Conservation (phyloP, 2,888 invertebrate genomes). For the Drosophila infuscata region DNA sequence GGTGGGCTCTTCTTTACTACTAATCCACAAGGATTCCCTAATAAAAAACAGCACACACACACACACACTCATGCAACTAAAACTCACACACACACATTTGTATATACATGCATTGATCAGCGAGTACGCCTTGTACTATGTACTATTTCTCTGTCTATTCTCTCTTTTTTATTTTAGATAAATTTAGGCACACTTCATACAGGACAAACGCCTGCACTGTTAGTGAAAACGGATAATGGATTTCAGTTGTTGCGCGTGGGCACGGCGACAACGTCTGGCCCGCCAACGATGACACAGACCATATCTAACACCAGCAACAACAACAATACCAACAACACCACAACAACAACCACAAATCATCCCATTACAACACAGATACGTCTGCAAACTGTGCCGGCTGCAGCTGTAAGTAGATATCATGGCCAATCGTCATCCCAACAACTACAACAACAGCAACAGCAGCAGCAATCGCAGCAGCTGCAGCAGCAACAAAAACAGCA, state of each 20-base stretch:
- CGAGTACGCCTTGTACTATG: constrained; percentile 33
- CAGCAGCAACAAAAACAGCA: constrained; percentile 49
- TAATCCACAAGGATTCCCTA: constrained; percentile 59
- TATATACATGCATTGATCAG: constrained; percentile 39
- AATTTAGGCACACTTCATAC: constrained; percentile 95
- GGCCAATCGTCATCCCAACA: constrained; percentile 87
- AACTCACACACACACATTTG: constrained; percentile 23
- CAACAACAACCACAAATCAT: constrained; percentile 81
- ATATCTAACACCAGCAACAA: constrained; percentile 84
- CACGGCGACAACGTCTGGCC: constrained; percentile 89
- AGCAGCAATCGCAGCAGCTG: constrained; percentile 55
- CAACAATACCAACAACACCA: constrained; percentile 65
- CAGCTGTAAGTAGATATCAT: constrained; percentile 93
- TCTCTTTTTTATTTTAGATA: constrained; percentile 87
- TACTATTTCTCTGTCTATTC: constrained; percentile 49
- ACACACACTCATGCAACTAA: constrained; percentile 35
- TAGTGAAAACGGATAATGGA: constrained; percentile 98
- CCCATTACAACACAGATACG: constrained; percentile 91
- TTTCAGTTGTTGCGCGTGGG: constrained; percentile 96
- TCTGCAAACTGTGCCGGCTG: constrained; percentile 94
- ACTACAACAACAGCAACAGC: constrained; percentile 83
- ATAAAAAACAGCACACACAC: constrained; percentile 22
- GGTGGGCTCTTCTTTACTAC: constrained; percentile 69
- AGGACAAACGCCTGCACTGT: constrained; percentile 94
- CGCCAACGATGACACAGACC: constrained; percentile 85